phyloP scores from a whole-genome alignment of 1,140 invertebrate genomes.

The Pomacea maculata region DNA sequence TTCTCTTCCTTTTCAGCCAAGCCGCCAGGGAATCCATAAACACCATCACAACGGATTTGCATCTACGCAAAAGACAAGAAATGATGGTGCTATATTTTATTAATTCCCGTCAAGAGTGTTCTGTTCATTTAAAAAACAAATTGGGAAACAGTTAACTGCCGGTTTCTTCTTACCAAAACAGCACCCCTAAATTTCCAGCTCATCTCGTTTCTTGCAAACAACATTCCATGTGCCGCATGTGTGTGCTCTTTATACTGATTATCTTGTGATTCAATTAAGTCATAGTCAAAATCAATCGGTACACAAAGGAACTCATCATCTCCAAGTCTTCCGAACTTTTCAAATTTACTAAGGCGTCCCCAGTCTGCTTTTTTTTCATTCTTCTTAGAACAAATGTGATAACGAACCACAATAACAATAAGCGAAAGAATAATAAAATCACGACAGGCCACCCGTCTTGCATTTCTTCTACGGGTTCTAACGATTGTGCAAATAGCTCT shows the following conservation, averaged over 20 bases:
- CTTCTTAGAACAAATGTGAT: too few relatives aligned
- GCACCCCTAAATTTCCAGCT: slow-evolving; percentile 48
- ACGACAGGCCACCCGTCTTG: too few relatives aligned
- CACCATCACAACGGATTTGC: slow-evolving; percentile 72
- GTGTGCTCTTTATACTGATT: slow-evolving; percentile 24
- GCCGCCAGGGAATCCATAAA: slow-evolving; percentile 72
- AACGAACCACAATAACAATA: too few relatives aligned
- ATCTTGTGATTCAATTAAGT: slow-evolving; percentile 22
- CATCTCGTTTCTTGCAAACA: slow-evolving; percentile 45
- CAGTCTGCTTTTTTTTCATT: slow-evolving; percentile 40
- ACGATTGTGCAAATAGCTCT: too few relatives aligned
- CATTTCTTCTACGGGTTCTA: too few relatives aligned
- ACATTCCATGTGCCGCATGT: slow-evolving; percentile 60
- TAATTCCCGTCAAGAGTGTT: neutral
- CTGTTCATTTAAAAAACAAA: too few relatives aligned
- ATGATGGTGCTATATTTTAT: neutral
- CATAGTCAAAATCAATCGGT: slow-evolving; percentile 3
- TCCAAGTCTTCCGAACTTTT: slow-evolving; percentile 46
- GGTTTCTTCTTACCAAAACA: slow-evolving; percentile 37
- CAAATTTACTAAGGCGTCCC: slow-evolving; percentile 40
- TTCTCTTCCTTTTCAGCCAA: slow-evolving; percentile 67
- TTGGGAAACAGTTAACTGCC: neutral
- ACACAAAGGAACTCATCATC: slow-evolving; percentile 39
- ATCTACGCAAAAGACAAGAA: slow-evolving; percentile 63
- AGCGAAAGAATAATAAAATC: too few relatives aligned